These are phyloP conservation scores for Tipula lateralis DNA, from an alignment of 2,888 invertebrate genomes.

Conservation along the genomic window DNA sequence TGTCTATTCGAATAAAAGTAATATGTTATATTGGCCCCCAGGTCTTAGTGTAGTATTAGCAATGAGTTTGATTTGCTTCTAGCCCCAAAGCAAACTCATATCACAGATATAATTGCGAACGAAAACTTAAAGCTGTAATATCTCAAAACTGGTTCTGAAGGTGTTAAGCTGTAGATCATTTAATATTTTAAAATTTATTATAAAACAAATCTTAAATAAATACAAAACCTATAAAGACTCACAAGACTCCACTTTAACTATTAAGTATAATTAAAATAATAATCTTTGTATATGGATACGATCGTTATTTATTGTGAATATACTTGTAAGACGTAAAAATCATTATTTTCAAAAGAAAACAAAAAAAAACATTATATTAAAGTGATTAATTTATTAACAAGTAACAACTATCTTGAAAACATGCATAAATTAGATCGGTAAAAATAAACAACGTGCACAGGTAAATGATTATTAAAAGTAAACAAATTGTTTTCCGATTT, in stretches of 20 bases:
- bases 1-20: too few relatives aligned
- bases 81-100: neutral
- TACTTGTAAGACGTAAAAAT: neutral
- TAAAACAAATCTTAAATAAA: neutral
- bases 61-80: too few relatives aligned
- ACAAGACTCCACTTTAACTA: neutral
- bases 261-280: slow-evolving; percentile 24
- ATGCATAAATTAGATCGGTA: slow-evolving; percentile 16
- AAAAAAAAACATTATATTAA: neutral
- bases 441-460: neutral
- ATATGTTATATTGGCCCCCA: too few relatives aligned
- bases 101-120: neutral
- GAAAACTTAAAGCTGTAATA: neutral
- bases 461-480: slow-evolving; percentile 2
- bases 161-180: neutral
- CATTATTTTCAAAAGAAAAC: neutral
- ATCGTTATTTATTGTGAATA: neutral
- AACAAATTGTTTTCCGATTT: slow-evolving; percentile 13
- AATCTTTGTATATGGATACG: neutral
- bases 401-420: slow-evolving; percentile 24
- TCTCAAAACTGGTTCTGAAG: neutral
- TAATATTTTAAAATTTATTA: neutral
- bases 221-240: neutral
- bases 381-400: slow-evolving; percentile 19
- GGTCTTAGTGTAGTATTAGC: too few relatives aligned